Conservation (phyloP, 2,888 invertebrate genomes). For the Drosophila atroscutellata region DNA sequence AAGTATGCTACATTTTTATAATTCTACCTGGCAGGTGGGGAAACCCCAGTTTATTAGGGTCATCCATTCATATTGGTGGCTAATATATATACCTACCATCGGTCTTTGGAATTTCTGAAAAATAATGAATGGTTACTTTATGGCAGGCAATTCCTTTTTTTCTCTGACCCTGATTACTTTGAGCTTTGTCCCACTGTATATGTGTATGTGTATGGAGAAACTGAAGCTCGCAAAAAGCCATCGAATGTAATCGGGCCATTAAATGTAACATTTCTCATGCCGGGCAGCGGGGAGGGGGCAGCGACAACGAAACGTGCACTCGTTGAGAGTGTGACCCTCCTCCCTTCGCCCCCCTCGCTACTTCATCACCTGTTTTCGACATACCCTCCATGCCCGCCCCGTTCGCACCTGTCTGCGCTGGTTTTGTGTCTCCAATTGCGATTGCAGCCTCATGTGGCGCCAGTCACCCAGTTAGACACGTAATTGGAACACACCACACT, state of each 20-base stretch:
- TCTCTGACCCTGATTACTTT: too few species aligned
- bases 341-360: neutral
- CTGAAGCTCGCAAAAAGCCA: constrained; percentile 50
- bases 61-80: too few species aligned
- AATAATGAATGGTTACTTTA: too few species aligned
- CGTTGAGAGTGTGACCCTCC: neutral
- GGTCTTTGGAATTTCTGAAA: too few species aligned
- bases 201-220: constrained; percentile 12
- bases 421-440: constrained; percentile 52
- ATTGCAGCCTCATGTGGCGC: constrained; percentile 67
- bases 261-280: constrained; percentile 50
- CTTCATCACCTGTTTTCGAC: too few species aligned
- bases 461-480: constrained; percentile 42
- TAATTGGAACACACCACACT: constrained; percentile 49
- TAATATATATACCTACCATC: too few species aligned
- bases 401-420: constrained; percentile 11
- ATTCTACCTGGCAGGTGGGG: too few species aligned
- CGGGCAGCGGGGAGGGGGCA: constrained; percentile 6
- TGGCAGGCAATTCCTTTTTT: too few species aligned
- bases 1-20: too few species aligned
- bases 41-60: too few species aligned
- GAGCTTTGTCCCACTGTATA: too few species aligned
- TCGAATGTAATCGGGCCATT: constrained; percentile 66
- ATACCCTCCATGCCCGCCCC: neutral
- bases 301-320: constrained; percentile 50